These are phyloP conservation scores for Nothura maculosa DNA, from an alignment of 2,797 vertebrate species.

Conservation along the genomic window DNA sequence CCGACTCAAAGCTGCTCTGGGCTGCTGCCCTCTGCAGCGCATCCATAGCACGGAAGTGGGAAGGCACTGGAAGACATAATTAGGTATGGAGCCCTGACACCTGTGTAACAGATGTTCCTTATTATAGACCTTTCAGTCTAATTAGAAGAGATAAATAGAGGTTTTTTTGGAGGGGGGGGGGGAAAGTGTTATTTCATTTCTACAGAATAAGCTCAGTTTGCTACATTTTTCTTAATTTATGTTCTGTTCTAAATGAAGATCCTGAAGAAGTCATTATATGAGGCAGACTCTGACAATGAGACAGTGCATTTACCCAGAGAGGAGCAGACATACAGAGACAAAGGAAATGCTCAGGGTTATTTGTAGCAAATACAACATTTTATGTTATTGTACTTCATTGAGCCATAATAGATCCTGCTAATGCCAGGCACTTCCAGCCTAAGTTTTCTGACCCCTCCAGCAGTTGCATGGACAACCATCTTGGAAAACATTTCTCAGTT, in stretches of 20 bases:
- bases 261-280: neutral
- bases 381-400: neutral
- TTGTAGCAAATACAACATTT: neutral
- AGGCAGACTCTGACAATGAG: neutral
- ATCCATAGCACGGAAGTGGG: neutral
- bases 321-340: neutral
- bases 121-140: neutral
- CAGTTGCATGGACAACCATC: conserved; percentile 10
- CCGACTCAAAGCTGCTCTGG: neutral
- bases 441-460: neutral
- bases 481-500: conserved; percentile 57
- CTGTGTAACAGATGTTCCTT: neutral
- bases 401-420: neutral
- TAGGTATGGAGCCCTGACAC: neutral
- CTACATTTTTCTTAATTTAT: neutral
- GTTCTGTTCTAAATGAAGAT: neutral
- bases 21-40: neutral
- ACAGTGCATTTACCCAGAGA: neutral
- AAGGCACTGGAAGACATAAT: neutral
- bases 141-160: neutral
- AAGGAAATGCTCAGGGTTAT: neutral
- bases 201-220: neutral
- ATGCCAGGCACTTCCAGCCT: conserved; percentile 16
- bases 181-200: neutral
- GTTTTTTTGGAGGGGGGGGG: neutral